These are phyloP conservation scores for Berghia stephanieae DNA, from an alignment of 1,140 invertebrate genomes.

Conservation along the genomic window DNA sequence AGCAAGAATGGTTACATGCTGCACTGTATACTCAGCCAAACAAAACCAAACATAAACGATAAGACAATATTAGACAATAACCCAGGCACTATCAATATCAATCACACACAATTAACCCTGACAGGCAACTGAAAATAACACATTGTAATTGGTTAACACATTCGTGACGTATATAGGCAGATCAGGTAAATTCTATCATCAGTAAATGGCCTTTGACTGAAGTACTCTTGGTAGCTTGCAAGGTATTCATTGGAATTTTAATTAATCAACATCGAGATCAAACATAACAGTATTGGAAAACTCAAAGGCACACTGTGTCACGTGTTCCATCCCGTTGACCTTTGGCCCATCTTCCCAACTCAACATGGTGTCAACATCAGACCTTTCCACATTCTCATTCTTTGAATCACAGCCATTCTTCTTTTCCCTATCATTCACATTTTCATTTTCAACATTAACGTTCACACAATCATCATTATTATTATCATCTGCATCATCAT, in stretches of 20 bases:
- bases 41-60: too few relatives aligned
- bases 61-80: too few relatives aligned
- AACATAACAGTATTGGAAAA: constrained; percentile 58
- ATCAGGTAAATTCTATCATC: too few relatives aligned
- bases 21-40: too few relatives aligned
- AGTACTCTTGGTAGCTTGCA: too few relatives aligned
- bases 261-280: constrained; percentile 55
- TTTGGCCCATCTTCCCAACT: constrained; percentile 44
- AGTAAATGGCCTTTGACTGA: too few relatives aligned
- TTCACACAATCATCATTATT: constrained; percentile 45
- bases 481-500: constrained; percentile 30
- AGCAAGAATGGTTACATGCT: too few relatives aligned
- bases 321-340: constrained; percentile 43
- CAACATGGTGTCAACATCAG: constrained; percentile 44
- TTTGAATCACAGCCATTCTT: constrained; percentile 32
- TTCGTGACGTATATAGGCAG: too few relatives aligned
- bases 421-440: not conserved
- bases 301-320: constrained; percentile 54
- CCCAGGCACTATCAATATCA: too few relatives aligned
- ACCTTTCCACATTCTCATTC: constrained; percentile 26
- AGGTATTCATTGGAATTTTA: not conserved
- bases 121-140: too few relatives aligned
- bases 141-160: too few relatives aligned
- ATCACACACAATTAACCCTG: too few relatives aligned
- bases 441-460: constrained; percentile 18